Evolutionary conservation across 2,888 invertebrate species (phyloP).

Genomic region (Reticulitermes lucifugus): DNA sequence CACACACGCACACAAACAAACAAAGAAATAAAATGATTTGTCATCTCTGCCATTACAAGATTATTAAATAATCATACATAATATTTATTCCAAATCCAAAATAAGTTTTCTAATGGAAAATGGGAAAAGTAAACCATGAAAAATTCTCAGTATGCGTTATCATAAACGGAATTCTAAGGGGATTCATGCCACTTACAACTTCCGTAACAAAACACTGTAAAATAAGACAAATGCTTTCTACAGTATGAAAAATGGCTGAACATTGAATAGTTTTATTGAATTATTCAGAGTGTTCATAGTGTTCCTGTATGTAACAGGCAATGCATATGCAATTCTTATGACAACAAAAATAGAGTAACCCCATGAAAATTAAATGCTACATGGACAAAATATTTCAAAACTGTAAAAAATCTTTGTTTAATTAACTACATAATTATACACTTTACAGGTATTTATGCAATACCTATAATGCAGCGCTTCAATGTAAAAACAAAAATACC

Average conservation of each 20-base stretch:
- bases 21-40: neutral
- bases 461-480: neutral
- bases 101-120: neutral
- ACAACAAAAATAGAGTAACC: neutral
- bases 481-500: slow-evolving; percentile 3
- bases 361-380: slow-evolving; percentile 10
- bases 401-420: slow-evolving; percentile 9
- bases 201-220: neutral
- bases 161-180: neutral
- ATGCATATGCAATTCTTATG: neutral
- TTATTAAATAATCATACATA: neutral
- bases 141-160: neutral
- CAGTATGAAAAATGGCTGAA: neutral
- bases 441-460: neutral
- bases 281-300: neutral
- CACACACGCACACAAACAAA: no score
- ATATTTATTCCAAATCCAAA: neutral
- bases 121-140: neutral
- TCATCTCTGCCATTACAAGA: neutral
- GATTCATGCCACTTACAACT: neutral
- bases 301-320: neutral
- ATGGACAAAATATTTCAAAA: neutral
- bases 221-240: neutral
- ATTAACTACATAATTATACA: neutral
- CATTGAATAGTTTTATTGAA: neutral